A percentile compares a stretch with the other conserved stretches of the same genome.
phyloP scores from a whole-genome alignment of 2,888 invertebrate genomes.

The Acanthosepion pharaonis region DNA sequence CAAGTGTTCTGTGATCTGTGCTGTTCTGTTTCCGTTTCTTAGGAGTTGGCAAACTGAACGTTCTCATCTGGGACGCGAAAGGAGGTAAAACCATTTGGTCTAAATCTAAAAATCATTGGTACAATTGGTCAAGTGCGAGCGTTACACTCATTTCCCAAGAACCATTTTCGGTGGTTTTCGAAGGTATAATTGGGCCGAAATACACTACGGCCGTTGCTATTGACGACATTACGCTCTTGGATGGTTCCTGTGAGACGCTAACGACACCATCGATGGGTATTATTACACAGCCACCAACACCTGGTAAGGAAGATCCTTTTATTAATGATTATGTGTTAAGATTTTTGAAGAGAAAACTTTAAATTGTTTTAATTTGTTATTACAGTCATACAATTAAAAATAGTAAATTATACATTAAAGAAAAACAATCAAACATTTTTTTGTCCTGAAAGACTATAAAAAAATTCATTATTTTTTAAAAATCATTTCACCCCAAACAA shows the following conservation, averaged over 20 bases:
- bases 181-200: slow-evolving; percentile 61
- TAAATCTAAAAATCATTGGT: slow-evolving; percentile 61
- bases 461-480: no score
- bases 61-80: slow-evolving; percentile 56
- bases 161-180: slow-evolving; percentile 63
- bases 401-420: no score
- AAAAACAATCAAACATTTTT: no score
- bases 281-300: background rate
- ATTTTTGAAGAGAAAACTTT: no score
- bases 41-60: slow-evolving; percentile 64
- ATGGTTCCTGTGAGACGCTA: slow-evolving; percentile 57
- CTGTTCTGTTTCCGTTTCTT: background rate
- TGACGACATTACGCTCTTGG: slow-evolving; percentile 60
- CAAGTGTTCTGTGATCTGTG: no score
- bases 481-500: no score
- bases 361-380: no score
- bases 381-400: no score
- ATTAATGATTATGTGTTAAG: no score
- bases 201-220: slow-evolving; percentile 67
- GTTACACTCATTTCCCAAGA: slow-evolving; percentile 55
- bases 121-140: slow-evolving; percentile 60
- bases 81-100: slow-evolving; percentile 57
- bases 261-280: background rate
- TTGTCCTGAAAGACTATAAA: no score
- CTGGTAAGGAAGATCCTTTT: background rate